Evolutionary conservation across 2,797 vertebrate species (phyloP), one percentile per base, ranked within the genome.

Genomic region (Sebastes diploproa): DNA sequence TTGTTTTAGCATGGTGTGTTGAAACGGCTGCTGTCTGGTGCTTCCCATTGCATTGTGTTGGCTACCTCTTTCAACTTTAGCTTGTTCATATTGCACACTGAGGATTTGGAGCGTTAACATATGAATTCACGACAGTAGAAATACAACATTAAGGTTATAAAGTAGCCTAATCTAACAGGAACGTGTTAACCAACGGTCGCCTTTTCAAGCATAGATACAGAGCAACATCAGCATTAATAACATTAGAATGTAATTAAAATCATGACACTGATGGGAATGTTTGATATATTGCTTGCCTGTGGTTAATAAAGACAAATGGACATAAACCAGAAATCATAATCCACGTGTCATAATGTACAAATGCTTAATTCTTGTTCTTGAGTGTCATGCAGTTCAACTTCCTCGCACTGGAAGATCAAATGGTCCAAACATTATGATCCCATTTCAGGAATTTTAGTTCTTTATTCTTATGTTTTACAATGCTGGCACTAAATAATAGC

Each of bases 21-120:
- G 58, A 87, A 59, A 77, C 65, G 58, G 67, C 38, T 68, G 59
- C 65, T 62, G 54, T 25, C 25, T 22, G 65, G n/a, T 42, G 27
- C 13, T 55, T 20, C 34, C 2, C 11, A 7, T 66, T 36, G 9
- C 12, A 32, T 20, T 52, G 12, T 22, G 52, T 6, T 20, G 27
- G 7, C 18, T 29, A 10, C 58, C 8, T 16, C 27, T 9, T 23
- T 50, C 23, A 12, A 2, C 14, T 25, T 25, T 25, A 25, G 25
- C 25, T 63, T 42, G 30, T 38, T 71, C 6, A 58, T 7, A 68
- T 13, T 54, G 5, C 6, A 29, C 5, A 22, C 11, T n/a, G 25
- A 50, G 34, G 5, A 9, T 12, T n/a, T 50, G 1, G 7, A 22
- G 22, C 10, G 13, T 63, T 32, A 46, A 64, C n/a, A 29, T 29